phyloP scores from a whole-genome alignment of 2,888 invertebrate genomes.

The Xestia ashworthii region DNA sequence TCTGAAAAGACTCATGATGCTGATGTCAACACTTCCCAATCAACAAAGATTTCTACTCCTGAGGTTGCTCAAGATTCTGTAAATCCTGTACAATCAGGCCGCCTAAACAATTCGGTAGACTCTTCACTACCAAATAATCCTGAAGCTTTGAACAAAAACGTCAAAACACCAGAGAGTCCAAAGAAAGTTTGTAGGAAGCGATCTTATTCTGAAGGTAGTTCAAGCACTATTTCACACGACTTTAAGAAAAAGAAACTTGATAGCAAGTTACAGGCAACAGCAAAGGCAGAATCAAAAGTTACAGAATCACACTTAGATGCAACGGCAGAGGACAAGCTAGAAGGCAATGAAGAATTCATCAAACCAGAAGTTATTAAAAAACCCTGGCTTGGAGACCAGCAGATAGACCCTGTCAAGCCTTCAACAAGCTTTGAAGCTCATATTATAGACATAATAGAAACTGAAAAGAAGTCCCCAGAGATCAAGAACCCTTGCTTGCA shows the following conservation, averaged over 20 bases:
- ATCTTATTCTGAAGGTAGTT: conserved; percentile 51
- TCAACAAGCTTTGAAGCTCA: conserved; percentile 49
- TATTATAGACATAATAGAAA: conserved; percentile 18
- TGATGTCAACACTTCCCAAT: not conserved
- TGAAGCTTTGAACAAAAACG: conserved; percentile 75
- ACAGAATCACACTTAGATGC: conserved; percentile 16
- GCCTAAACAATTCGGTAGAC: conserved; percentile 74
- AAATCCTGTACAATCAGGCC: conserved; percentile 32
- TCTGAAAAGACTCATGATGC: conserved; percentile 21
- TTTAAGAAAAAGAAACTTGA: conserved; percentile 57
- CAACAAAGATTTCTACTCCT: not conserved
- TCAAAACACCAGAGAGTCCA: conserved; percentile 44
- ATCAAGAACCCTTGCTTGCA: conserved; percentile 79
- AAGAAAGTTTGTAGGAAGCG: conserved; percentile 54
- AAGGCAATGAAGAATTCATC: not conserved
- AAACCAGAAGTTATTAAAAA: conserved; percentile 30
- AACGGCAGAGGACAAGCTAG: conserved; percentile 9
- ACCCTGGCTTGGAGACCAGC: conserved; percentile 13
- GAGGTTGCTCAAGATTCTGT: conserved; percentile 32
- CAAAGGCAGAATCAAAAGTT: conserved; percentile 5
- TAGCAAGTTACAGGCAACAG: conserved; percentile 22
- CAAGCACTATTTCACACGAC: conserved; percentile 28
- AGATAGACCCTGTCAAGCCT: conserved; percentile 40
- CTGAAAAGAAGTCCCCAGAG: conserved; percentile 36
- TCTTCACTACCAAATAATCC: conserved; percentile 84